phyloP scores from a whole-genome alignment of 1,140 invertebrate genomes.

The Trichonephila clavipes region DNA sequence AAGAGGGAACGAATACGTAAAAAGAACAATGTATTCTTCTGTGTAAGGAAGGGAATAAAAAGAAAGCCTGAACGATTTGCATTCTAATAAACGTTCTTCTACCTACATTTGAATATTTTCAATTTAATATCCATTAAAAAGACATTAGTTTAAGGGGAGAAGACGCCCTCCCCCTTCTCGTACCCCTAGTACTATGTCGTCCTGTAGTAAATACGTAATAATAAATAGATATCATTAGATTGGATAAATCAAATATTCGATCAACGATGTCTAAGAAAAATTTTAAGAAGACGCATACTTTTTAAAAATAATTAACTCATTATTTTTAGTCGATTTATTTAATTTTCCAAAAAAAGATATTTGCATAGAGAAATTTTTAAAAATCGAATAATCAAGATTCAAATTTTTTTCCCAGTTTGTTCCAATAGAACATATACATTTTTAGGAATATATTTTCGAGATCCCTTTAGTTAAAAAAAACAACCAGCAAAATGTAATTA shows the following conservation, averaged over 20 bases:
- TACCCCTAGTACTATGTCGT: not conserved
- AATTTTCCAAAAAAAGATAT: not conserved
- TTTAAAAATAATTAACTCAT: not conserved
- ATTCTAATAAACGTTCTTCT: conserved; percentile 37
- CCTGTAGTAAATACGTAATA: not conserved
- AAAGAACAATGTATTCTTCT: not conserved
- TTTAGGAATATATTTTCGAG: no score
- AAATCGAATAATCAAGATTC: no score
- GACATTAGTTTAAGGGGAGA: conserved; percentile 19
- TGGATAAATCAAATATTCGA: not conserved
- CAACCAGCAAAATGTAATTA: no score
- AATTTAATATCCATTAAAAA: conserved; percentile 68
- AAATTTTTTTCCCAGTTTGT: no score
- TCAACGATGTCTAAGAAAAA: not conserved
- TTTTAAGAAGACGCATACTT: not conserved
- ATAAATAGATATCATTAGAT: not conserved
- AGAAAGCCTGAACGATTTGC: not conserved
- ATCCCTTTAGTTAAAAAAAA: no score
- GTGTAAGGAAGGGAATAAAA: not conserved
- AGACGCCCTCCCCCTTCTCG: not conserved
- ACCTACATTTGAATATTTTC: conserved; percentile 49
- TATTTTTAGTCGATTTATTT: not conserved
- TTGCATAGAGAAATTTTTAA: no score
- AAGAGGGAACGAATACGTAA: not conserved
- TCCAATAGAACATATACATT: no score